These are phyloP conservation scores for Saccostrea glomerata DNA, from an alignment of 1,140 invertebrate species.

Conservation along the genomic window DNA sequence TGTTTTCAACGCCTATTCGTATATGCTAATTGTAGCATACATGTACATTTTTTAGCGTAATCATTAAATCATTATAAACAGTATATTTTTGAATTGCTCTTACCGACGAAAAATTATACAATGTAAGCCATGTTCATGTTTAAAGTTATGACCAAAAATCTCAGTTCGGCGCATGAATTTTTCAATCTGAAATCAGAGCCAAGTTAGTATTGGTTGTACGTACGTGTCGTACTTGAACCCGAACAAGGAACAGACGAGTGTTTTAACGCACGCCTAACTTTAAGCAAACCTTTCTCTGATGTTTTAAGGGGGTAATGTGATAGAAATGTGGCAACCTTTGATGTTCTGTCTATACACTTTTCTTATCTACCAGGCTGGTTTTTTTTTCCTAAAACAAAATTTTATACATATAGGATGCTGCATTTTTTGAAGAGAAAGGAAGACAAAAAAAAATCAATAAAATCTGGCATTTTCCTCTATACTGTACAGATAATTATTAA, in stretches of 20 bases:
- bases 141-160: too few species aligned
- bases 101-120: too few species aligned
- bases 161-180: neutral
- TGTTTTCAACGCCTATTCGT: too few species aligned
- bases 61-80: too few species aligned
- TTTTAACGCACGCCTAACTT: constrained; percentile 25
- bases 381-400: neutral
- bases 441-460: neutral
- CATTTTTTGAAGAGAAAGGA: neutral
- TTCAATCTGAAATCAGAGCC: neutral
- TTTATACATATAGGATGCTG: neutral
- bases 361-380: neutral
- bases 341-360: neutral
- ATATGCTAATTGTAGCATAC: too few species aligned
- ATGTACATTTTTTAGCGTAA: too few species aligned
- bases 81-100: too few species aligned
- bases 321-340: constrained; percentile 27
- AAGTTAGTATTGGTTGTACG: neutral
- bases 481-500: too few species aligned
- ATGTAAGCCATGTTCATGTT: too few species aligned
- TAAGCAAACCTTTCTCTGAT: neutral
- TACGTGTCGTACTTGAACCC: neutral
- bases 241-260: neutral
- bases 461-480: too few species aligned
- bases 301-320: constrained; percentile 33